Evolutionary conservation across 2,113 vertebrate genomes (phyloP), one percentile per base, ranked within the genome.

Genomic region (Amblyopsis rosae): DNA sequence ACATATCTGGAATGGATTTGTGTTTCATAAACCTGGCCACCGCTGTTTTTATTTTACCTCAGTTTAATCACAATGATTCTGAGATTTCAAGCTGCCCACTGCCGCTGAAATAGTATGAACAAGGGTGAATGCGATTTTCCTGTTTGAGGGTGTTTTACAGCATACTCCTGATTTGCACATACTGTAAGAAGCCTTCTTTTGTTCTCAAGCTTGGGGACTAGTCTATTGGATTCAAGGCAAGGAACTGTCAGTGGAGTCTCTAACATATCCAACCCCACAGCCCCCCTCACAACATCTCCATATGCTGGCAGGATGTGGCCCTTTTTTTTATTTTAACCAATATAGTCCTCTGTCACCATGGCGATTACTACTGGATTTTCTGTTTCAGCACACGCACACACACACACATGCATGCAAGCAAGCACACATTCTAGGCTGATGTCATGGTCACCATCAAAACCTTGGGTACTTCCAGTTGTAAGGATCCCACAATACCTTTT

Each of bases 251-350:
- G 75, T 82, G 11, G 51, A 56, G 51, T 56, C 64, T 33, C 53
- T 66, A 81, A 87, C 79, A 77, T 86, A 87, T 87, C 60, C 68
- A 80, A 67, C 60, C 56, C 66, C 69, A 61, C 51, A 16, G 65
- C 59, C 63, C 62, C 73, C 54, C 67, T 70, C 72, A 74, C 66
- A 75, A 60, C 63, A 80, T 83, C 81, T 84, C 83, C 80, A 87
- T 73, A 87, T 87, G 82, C 87, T 68, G 61, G 75, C 79, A 90
- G 86, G 82, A 88, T 87, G 86, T 87, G 86, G 78, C 70, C 62
- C 81, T 65, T 63, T 78, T n/a, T 85, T 77, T 77, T 72, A 60
- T 73, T 82, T 60, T 72, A 55, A 82, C 74, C 82, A 88, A 73
- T 85, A 75, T 79, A 82, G 54, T 83, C 67, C 56, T 87, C 80